Evolutionary conservation across 2,113 vertebrate genomes (phyloP).

Genomic region (Gopherus flavomarginatus): DNA sequence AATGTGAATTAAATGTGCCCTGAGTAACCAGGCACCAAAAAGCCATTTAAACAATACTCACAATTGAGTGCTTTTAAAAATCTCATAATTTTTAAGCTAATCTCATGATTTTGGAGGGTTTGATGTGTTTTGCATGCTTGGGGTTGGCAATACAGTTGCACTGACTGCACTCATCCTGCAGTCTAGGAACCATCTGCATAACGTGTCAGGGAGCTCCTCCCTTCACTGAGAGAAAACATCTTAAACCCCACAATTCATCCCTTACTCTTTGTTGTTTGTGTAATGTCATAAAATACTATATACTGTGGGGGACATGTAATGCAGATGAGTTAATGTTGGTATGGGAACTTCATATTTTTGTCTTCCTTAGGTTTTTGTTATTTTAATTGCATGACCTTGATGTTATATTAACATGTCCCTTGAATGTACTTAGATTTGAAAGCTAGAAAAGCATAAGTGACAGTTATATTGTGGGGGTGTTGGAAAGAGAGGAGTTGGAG

Average conservation of each 20-base stretch:
- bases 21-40: background rate
- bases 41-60: background rate
- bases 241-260: background rate
- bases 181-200: no score
- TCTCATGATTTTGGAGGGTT: background rate
- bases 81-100: background rate
- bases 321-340: background rate
- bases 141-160: background rate
- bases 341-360: background rate
- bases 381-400: background rate
- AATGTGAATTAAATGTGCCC: background rate
- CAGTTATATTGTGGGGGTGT: background rate
- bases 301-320: background rate
- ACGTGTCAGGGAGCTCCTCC: background rate
- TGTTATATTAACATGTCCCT: background rate
- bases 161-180: background rate
- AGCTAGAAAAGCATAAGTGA: background rate
- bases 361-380: background rate
- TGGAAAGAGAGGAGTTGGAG: background rate
- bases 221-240: background rate
- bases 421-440: background rate
- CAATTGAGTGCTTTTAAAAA: background rate
- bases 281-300: background rate
- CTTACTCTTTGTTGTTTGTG: background rate
- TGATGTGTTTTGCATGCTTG: background rate